Evolutionary conservation across 2,113 vertebrate genomes (phyloP).

Genomic region (Megaceryle maxima): DNA sequence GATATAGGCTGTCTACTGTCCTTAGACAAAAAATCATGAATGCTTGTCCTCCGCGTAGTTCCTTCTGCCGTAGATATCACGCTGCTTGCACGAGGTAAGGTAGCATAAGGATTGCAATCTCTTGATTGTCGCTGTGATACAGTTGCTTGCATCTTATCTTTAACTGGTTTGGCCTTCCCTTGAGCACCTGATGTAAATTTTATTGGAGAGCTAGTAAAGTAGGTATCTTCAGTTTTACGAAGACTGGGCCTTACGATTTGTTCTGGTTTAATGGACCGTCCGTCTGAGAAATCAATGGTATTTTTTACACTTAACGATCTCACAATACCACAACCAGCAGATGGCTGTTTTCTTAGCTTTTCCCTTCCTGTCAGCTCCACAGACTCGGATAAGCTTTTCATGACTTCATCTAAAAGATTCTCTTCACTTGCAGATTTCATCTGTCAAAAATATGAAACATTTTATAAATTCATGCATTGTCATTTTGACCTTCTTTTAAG

Average conservation of each 20-base stretch:
- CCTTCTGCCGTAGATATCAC: slow-evolving; percentile 98
- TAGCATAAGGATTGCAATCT: slow-evolving; percentile 82
- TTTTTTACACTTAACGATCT: slow-evolving; percentile 87
- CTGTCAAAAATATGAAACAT: slow-evolving; percentile 27
- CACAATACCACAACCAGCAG: slow-evolving; percentile 79
- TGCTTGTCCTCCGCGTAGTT: slow-evolving; percentile 92
- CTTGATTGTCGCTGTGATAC: slow-evolving; percentile 77
- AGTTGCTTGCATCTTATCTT: slow-evolving; percentile 77
- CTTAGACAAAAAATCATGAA: slow-evolving; percentile 96
- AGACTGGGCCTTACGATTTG: slow-evolving; percentile 73
- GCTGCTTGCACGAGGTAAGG: slow-evolving; percentile 95
- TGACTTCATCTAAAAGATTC: slow-evolving; percentile 89
- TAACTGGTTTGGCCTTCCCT: slow-evolving; percentile 80
- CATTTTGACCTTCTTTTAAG: background rate
- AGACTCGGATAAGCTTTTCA: slow-evolving; percentile 83
- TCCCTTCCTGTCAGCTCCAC: slow-evolving; percentile 82
- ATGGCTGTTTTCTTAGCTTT: slow-evolving; percentile 55
- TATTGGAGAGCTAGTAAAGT: slow-evolving; percentile 77
- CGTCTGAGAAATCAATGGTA: slow-evolving; percentile 72
- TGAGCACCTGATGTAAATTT: slow-evolving; percentile 75
- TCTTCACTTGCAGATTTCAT: slow-evolving; percentile 88
- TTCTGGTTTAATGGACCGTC: slow-evolving; percentile 70
- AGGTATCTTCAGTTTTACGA: slow-evolving; percentile 85
- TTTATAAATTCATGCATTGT: background rate
- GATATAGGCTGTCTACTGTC: slow-evolving; percentile 89